Base-by-base conservation (phyloP, 2,888 invertebrate genomes). In the Cephus nigrinus region DNA sequence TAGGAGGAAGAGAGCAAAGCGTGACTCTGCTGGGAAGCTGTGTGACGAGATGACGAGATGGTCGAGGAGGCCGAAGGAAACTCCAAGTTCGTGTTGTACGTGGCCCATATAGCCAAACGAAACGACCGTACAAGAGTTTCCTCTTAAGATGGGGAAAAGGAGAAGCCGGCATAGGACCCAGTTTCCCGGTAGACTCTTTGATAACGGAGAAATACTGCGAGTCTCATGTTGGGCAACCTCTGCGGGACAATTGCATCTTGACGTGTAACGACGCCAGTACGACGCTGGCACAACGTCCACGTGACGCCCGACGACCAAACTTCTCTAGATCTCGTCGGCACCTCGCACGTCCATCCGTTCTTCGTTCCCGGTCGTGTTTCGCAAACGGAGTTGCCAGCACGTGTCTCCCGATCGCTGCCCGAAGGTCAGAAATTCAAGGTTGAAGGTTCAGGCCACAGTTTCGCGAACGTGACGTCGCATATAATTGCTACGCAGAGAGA, bases 121-220 rank as follows among this genome's bases (percentile, higher is more conserved):
- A 87, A 86, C 86, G 84, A 82, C 82, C 84, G 80, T 85, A 88
- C 87, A 86, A 88, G 88, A 86, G 81, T 88, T 87, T 83, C 87
- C 87, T 86, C 84, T 88, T 84, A 87, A 83, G 83, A 80, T 78
- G 83, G 82, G 80, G 82, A 80, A 85, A 11, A 80, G 55, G 9
- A 55, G 15, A 15, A 23, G 5, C 9, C 55, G 5, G 9, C 9
- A 23, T 23, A 55, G 9, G 40, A 5, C 40, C 40, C 40, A 40
- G 40, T 1, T 15, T 40, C 40, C 1, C 15, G 23, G 55, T 23
- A 0, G 55, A 55, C 23, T 55, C 23, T 23, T 55, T 2, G 55
- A 55, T 55, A 55, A 23, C 23, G 23, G 55, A 23, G 55, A 23
- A 55, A 55, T 55, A 23, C 23, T 55, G 23, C 9, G 9, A 55